Evolutionary conservation across 2,797 vertebrate species (phyloP).

Genomic region (Melanotaenia nigrans): DNA sequence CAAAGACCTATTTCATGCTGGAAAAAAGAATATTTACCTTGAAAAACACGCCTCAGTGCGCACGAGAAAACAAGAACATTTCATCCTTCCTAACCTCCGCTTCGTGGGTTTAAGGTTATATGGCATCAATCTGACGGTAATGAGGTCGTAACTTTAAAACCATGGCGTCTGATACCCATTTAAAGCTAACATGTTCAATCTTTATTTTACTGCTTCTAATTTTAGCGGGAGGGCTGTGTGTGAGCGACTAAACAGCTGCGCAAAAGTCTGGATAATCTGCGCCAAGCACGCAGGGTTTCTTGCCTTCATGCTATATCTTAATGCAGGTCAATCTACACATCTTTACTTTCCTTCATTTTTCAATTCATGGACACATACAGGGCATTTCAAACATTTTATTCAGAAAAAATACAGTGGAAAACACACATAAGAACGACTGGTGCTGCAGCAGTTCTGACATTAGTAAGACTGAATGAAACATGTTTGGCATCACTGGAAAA

Average conservation of each 20-base stretch:
- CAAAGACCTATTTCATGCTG: conserved; percentile 76
- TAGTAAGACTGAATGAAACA: neutral
- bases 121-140: conserved; percentile 66
- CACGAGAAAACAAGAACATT: conserved; percentile 83
- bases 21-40: conserved; percentile 83
- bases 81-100: conserved; percentile 57
- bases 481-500: neutral
- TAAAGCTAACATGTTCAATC: conserved; percentile 10
- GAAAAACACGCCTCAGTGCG: conserved; percentile 72
- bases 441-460: neutral
- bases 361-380: neutral
- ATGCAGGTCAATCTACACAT: neutral
- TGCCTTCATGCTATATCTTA: neutral
- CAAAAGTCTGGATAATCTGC: neutral
- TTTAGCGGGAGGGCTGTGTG: conserved; percentile 10
- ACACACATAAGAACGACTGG: neutral
- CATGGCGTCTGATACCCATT: conserved; percentile 38
- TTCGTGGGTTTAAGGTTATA: conserved; percentile 71
- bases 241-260: neutral
- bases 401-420: neutral
- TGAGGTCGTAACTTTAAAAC: conserved; percentile 68
- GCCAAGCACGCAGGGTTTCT: neutral
- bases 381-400: conserved; percentile 6
- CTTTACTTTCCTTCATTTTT: neutral
- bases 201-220: conserved; percentile 1